Evolutionary conservation across 2,888 invertebrate genomes (phyloP).

Genomic region (Chesias legatella): DNA sequence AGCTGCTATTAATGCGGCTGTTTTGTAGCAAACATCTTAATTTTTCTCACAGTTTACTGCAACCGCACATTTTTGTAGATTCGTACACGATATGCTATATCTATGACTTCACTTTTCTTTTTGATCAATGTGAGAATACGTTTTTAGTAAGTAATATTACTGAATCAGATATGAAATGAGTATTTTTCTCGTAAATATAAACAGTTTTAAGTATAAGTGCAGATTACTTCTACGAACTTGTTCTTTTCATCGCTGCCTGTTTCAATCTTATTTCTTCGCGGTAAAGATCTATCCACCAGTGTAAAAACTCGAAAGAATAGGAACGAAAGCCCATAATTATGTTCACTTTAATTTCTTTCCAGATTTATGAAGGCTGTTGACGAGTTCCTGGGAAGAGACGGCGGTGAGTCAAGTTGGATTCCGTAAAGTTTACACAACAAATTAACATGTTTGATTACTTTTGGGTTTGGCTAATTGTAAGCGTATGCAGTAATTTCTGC

Average conservation of each 20-base stretch:
- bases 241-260: too few relatives aligned
- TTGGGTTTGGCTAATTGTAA: constrained; percentile 40
- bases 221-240: too few relatives aligned
- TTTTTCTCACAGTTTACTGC: constrained; percentile 22
- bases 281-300: constrained; percentile 12
- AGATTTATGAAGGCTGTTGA: constrained; percentile 69
- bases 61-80: constrained; percentile 9
- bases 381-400: constrained; percentile 56
- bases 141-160: too few relatives aligned
- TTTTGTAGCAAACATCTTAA: constrained; percentile 27
- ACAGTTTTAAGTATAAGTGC: too few relatives aligned
- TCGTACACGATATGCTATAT: too few relatives aligned
- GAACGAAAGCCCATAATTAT: constrained; percentile 31
- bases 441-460: constrained; percentile 53
- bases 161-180: too few relatives aligned
- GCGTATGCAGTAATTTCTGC: constrained; percentile 28
- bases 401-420: constrained; percentile 53
- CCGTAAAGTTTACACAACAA: constrained; percentile 41
- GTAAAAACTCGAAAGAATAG: constrained; percentile 5
- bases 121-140: too few relatives aligned
- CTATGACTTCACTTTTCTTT: too few relatives aligned
- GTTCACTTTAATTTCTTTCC: constrained; percentile 54
- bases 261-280: too few relatives aligned
- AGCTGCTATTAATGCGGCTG: constrained; percentile 28
- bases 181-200: too few relatives aligned